Evolutionary conservation across 2,888 invertebrate species (phyloP), one percentile per base, ranked within the genome.

Genomic region (Drosophila trichaetosa): DNA sequence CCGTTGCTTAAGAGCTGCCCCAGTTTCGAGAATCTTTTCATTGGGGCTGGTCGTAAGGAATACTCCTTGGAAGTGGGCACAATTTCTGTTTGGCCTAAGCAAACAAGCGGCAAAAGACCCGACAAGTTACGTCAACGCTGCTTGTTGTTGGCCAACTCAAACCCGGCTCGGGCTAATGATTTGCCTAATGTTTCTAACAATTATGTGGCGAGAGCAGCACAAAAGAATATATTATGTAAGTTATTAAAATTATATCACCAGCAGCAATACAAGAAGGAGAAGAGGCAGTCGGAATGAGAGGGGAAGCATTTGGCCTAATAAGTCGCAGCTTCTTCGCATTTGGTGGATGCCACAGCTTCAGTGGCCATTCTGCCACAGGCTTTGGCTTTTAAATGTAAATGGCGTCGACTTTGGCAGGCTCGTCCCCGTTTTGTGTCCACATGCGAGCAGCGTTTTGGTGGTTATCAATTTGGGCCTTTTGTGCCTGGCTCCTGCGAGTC

Each of bases 231-330:
- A 85, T 85, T 85, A 85, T 85, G 86, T 87, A 85, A 85, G 84
- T 85, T 85, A 85, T 85, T 87, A 85, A 85, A 85, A 85, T 85
- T 87, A 85, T 85, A 85, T 87, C 88, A 85, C 84, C 86, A 87
- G 75, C 82, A 74, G 79, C 56, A 56, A 68, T 60, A 46, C 16
- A 8, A 46, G 16, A 65, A 31, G 33, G n/a, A 33, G 38, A 13
- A 33, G 21, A 10, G 29, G 56, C 8, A n/a, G 38, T 10, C 21
- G 6, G 42, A 21, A 6, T 42, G 21, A 21, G 21, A 42, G 11
- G 46, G 18, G 46, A 42, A 34, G 42, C 18, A 24, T 29, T 56
- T 69, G 57, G 42, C 54, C 84, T 87, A 85, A 84, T 87, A 87
- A 87, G 84, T 83, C 79, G 59, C 76, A 73, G 67, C 60, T 58